A percentile compares a stretch with the other conserved stretches of the same genome.
Evolutionary conservation across 2,113 vertebrate genomes (phyloP).

Genomic region (Smithornis capensis): DNA sequence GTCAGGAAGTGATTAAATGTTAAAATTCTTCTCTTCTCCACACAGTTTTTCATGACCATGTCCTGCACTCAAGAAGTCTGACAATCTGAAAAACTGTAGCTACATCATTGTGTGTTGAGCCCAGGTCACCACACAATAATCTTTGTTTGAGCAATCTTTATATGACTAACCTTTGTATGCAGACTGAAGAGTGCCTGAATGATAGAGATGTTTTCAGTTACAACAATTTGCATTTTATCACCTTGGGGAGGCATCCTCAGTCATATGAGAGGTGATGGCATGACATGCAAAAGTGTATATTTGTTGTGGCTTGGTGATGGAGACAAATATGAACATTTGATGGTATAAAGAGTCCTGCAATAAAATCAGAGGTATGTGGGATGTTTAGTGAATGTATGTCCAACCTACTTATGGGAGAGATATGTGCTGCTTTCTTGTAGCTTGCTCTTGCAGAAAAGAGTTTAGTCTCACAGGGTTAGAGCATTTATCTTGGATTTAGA

Average conservation of each 20-base stretch:
- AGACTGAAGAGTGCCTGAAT: background rate
- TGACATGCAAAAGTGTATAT: background rate
- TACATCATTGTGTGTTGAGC: fast-evolving
- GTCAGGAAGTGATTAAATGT: background rate
- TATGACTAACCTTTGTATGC: background rate
- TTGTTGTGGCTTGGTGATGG: background rate
- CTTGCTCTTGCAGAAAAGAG: background rate
- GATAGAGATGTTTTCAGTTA: background rate
- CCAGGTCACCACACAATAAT: background rate
- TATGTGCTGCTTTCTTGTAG: background rate
- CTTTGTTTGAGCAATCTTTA: background rate
- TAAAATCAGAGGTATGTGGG: background rate
- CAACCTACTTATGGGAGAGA: background rate
- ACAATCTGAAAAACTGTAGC: background rate
- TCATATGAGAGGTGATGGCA: background rate
- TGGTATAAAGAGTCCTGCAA: background rate
- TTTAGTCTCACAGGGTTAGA: background rate
- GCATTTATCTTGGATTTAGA: background rate
- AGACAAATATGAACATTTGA: background rate
- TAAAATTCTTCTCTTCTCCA: background rate
- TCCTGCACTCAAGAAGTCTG: background rate
- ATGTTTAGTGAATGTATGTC: background rate
- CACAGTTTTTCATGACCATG: background rate
- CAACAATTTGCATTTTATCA: background rate
- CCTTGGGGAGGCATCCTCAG: background rate